A percentile compares a stretch with the other conserved stretches of the same genome.
These are phyloP conservation scores for Acanthosepion pharaonis DNA, from an alignment of 2,888 invertebrate genomes.

Conservation along the genomic window DNA sequence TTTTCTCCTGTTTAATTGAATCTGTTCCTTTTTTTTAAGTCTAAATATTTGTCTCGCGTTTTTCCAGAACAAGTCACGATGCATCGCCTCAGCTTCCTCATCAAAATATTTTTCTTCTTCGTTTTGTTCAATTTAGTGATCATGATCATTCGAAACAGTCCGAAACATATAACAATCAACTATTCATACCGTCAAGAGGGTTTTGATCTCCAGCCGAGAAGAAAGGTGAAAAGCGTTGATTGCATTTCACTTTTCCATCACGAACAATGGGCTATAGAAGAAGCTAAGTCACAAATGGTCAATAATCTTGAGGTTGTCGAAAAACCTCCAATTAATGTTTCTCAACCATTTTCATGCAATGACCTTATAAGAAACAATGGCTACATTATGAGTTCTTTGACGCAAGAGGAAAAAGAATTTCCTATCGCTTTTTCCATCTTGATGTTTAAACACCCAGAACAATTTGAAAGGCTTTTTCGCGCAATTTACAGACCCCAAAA, in stretches of 20 bases:
- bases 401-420: slow-evolving; percentile 62
- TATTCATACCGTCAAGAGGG: not conserved
- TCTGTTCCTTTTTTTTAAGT: no score
- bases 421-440: slow-evolving; percentile 69
- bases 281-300: not conserved
- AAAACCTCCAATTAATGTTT: not conserved
- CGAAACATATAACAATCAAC: not conserved
- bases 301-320: not conserved
- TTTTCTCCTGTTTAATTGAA: no score
- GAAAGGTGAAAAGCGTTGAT: not conserved
- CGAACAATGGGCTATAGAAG: not conserved
- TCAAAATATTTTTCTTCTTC: not conserved
- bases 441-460: slow-evolving; percentile 66
- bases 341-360: not conserved
- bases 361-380: slow-evolving; percentile 45
- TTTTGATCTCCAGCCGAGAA: not conserved
- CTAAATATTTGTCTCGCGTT: not conserved
- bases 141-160: not conserved
- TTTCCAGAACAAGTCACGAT: not conserved
- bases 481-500: slow-evolving; percentile 72
- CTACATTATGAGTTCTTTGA: slow-evolving; percentile 56
- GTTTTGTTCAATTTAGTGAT: not conserved
- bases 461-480: slow-evolving; percentile 67
- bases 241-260: not conserved
- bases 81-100: not conserved